Evolutionary conservation across 1,140 invertebrate genomes (phyloP).

Genomic region (Drosophila rhopaloa): DNA sequence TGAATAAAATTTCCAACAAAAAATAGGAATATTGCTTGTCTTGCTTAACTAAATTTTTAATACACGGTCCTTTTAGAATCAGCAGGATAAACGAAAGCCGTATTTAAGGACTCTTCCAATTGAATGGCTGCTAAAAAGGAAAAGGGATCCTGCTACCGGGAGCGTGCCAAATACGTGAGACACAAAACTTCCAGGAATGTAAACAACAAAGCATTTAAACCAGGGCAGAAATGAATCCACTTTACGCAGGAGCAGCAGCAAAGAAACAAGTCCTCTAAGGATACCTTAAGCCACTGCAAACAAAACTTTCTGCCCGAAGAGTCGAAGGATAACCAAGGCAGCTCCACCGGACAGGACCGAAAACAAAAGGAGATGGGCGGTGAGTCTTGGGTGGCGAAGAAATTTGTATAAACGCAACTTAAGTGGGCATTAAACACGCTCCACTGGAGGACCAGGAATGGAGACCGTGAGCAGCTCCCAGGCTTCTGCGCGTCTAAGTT

Average conservation of each 20-base stretch:
- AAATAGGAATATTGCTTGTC: background rate
- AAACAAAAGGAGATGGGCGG: slow-evolving; percentile 13
- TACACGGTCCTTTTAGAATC: background rate
- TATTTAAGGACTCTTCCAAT: slow-evolving; percentile 45
- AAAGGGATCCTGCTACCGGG: background rate
- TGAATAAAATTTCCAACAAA: slow-evolving; percentile 63
- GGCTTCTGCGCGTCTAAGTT: slow-evolving; percentile 61
- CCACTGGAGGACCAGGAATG: slow-evolving; percentile 56
- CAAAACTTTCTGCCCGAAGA: slow-evolving; percentile 44
- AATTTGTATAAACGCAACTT: slow-evolving; percentile 83
- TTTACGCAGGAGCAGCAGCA: slow-evolving; percentile 44
- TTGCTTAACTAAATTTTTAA: too few relatives aligned
- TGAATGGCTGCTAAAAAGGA: slow-evolving; percentile 32
- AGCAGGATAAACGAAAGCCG: too few relatives aligned
- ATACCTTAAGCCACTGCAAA: slow-evolving; percentile 56
- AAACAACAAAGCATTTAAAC: slow-evolving; percentile 80
- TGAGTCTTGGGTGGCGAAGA: slow-evolving; percentile 33
- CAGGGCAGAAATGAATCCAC: slow-evolving; percentile 75
- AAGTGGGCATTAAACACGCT: slow-evolving; percentile 81
- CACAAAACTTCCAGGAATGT: slow-evolving; percentile 77
- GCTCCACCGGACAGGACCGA: slow-evolving; percentile 22
- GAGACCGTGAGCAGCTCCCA: background rate
- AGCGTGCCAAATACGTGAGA: slow-evolving; percentile 63
- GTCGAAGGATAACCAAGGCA: slow-evolving; percentile 8
- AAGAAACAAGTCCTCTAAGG: slow-evolving; percentile 5